Evolutionary conservation across 2,888 invertebrate genomes (phyloP), one percentile per base, ranked within the genome.

Genomic region (Fragum sueziense): DNA sequence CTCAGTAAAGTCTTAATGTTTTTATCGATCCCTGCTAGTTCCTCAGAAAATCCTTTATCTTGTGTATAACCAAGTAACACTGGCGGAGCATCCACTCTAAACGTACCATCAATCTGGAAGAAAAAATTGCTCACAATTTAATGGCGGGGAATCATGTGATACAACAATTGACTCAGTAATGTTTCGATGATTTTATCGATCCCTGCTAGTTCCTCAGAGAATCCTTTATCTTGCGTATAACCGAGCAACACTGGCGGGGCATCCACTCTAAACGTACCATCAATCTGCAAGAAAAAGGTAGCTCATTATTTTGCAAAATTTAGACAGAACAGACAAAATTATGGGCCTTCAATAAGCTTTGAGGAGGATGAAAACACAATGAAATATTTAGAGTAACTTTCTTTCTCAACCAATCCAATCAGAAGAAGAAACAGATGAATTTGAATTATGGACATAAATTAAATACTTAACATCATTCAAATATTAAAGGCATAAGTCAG

Each of bases 51-150:
- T 6, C 81, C 79, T 0, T 78, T 79, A 14, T 87, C 87, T 31
- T 85, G 82, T 0, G 85, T 84, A 90, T 95, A 95, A 41, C 97
- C 97, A 41, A 97, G 94, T 69, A 97, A 90, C 11, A 97, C 94
- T 31, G 96, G 95, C 0, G 97, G 97, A 27, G 95, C 95, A 83
- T 94, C 94, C 79, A 98, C 91, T 92, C 96, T 95, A 92, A 98
- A 97, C 29, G 96, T 96, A 11, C 97, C 97, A 90, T 96, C 96
- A 87, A 97, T 95, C 97, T 97, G 57, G n/a, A 54, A 68, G n/a
- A 31, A 31, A 57, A 41, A 9, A 41, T 41, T n/a, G n/a, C n/a
- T n/a, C n/a, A n/a, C n/a, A n/a, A n/a, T n/a, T n/a, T n/a, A n/a
- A n/a, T n/a, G n/a, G n/a, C n/a, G n/a, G n/a, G n/a, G n/a, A n/a